Base-by-base conservation (phyloP, 2,113 vertebrate species). In the Cygnus buccinator region DNA sequence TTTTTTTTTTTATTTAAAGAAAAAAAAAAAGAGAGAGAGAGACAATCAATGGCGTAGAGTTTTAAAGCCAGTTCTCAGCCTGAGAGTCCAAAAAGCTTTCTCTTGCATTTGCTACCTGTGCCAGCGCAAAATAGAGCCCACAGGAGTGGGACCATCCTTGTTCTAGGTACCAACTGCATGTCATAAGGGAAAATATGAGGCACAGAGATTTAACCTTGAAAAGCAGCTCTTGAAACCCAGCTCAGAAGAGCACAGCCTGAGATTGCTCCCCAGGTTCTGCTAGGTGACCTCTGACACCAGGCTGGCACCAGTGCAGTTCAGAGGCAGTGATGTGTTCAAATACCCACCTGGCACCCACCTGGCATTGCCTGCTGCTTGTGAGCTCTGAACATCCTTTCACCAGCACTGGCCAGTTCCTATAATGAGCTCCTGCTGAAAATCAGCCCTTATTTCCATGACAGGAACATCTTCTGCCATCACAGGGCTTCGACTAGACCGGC, bases 311-410 rank as follows among this genome's bases (percentile, higher is more conserved):
- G 12, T 20, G 19, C 41, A 44, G 61, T 16, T 71, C 61, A 44
- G 46, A 80, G 12, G 20, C 65, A 88, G 57, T 17, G 15, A 90
- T 65, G 33, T 13, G 80, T 86, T 65, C 19, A 23, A 75, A 59
- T 9, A 79, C 8, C 54, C 37, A 43, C n/a, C n/a, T n/a, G 94
- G 55, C 29, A 65, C 25, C 9, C 2, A 2, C 11, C 9, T 2
- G 3, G 8, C 14, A 57, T 1, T 21, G 20, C 48, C 43, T 0
- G 0, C 67, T 70, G 17, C 44, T 43, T 94, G 52, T 41, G 26
- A 86, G 65, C 28, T 89, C 72, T 77, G 55, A 86, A 31, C 33
- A 65, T 29, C 31, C 13, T 3, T 1, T 25, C 66, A 72, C 13
- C 41, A 59, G 23, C 3, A 2, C 4, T 57, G 35, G 22, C 35